A percentile compares a stretch with the other conserved stretches of the same genome.
Conservation (phyloP, 2,888 invertebrate genomes). For the Aelia acuminata region DNA sequence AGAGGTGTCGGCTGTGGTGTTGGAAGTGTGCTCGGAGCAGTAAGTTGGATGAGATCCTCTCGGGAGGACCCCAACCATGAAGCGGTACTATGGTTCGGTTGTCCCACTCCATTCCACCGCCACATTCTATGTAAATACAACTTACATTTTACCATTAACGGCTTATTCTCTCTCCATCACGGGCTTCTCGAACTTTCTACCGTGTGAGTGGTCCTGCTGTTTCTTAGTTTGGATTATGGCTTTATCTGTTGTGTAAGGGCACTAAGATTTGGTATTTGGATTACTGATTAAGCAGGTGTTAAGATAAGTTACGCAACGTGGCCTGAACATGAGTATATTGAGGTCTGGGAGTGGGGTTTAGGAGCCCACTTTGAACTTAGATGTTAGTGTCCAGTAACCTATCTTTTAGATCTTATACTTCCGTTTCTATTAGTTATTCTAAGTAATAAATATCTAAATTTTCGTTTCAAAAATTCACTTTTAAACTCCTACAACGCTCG, state of each 20-base stretch:
- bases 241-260: neutral
- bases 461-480: no score
- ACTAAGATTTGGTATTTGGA: neutral
- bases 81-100: slow-evolving; percentile 37
- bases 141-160: slow-evolving; percentile 26
- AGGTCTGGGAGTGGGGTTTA: no score
- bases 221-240: neutral
- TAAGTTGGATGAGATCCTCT: neutral
- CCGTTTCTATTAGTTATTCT: no score
- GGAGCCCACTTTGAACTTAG: no score
- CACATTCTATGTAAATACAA: slow-evolving; percentile 47
- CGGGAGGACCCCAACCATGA: neutral
- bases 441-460: no score
- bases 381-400: no score
- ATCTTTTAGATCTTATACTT: no score
- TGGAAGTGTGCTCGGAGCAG: neutral
- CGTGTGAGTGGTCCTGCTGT: neutral
- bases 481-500: no score
- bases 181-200: slow-evolving; percentile 12
- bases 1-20: neutral
- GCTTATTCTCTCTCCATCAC: slow-evolving; percentile 28
- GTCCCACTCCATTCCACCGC: neutral
- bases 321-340: neutral
- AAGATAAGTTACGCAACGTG: neutral
- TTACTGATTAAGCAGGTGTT: neutral